Conservation (phyloP, 2,797 vertebrate genomes). For the Peromyscus nudipes region DNA sequence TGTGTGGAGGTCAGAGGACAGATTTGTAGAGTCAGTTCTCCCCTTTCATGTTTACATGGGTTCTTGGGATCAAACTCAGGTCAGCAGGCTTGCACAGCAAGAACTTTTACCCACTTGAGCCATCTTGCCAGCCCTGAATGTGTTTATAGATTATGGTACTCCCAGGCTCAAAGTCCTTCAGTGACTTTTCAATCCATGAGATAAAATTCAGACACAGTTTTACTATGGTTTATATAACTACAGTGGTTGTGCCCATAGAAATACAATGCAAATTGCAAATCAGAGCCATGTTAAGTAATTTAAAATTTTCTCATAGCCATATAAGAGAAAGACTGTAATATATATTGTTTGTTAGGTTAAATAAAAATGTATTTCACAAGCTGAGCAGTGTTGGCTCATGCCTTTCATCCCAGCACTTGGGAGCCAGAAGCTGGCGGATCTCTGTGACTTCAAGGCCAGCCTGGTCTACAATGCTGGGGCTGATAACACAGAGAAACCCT, state of each 20-base stretch:
- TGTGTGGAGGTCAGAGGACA: background rate
- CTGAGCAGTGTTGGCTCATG: background rate
- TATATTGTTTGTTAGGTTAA: background rate
- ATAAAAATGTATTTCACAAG: conserved; percentile 27
- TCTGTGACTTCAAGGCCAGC: background rate
- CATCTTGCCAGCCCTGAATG: background rate
- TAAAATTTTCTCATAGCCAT: background rate
- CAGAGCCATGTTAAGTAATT: background rate
- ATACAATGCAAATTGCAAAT: background rate
- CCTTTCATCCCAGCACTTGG: background rate
- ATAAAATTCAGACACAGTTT: conserved; percentile 11
- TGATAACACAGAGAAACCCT: background rate
- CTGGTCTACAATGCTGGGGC: background rate
- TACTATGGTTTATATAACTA: background rate
- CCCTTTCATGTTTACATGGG: background rate
- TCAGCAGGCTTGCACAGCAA: background rate
- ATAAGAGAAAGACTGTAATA: conserved; percentile 10
- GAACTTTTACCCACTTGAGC: conserved; percentile 6
- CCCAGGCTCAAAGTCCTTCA: background rate
- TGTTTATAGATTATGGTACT: background rate
- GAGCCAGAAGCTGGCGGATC: background rate
- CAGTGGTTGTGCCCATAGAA: background rate
- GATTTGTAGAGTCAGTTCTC: background rate
- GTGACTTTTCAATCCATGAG: background rate
- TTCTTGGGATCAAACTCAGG: background rate